A percentile compares a stretch with the other conserved stretches of the same genome.
These are phyloP conservation scores for Synaphobranchus kaupii DNA, from an alignment of 2,797 vertebrate species.

Conservation along the genomic window DNA sequence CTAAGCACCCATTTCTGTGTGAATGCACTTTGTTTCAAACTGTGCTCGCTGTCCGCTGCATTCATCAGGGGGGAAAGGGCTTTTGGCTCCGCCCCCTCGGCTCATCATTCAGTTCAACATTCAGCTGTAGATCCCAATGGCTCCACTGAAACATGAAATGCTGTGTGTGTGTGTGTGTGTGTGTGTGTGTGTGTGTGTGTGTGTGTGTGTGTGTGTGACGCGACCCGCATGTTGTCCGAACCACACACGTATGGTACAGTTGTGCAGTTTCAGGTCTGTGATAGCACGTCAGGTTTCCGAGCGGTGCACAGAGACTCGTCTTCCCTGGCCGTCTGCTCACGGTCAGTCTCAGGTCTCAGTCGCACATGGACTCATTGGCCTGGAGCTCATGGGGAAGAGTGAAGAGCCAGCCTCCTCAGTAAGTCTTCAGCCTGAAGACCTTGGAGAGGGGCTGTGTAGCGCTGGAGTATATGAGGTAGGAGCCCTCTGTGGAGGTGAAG, in stretches of 20 bases:
- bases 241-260: neutral
- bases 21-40: neutral
- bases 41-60: neutral
- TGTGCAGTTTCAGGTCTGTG: neutral
- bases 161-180: neutral
- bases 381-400: neutral
- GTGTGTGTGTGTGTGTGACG: neutral
- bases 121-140: neutral
- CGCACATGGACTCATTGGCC: neutral
- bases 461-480: conserved; percentile 92
- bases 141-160: neutral
- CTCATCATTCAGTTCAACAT: neutral
- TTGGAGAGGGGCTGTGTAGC: conserved; percentile 88
- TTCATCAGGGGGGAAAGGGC: neutral
- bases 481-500: conserved; percentile 79
- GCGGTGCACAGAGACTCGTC: neutral
- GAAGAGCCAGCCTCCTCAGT: conserved; percentile 51
- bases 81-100: neutral
- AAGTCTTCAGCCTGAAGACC: conserved; percentile 85
- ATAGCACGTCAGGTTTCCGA: neutral
- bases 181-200: too few species aligned
- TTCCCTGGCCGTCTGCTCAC: neutral
- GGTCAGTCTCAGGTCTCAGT: neutral
- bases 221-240: neutral
- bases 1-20: neutral